Evolutionary conservation across 2,797 vertebrate genomes (phyloP).

Genomic region (Peromyscus attwateri): DNA sequence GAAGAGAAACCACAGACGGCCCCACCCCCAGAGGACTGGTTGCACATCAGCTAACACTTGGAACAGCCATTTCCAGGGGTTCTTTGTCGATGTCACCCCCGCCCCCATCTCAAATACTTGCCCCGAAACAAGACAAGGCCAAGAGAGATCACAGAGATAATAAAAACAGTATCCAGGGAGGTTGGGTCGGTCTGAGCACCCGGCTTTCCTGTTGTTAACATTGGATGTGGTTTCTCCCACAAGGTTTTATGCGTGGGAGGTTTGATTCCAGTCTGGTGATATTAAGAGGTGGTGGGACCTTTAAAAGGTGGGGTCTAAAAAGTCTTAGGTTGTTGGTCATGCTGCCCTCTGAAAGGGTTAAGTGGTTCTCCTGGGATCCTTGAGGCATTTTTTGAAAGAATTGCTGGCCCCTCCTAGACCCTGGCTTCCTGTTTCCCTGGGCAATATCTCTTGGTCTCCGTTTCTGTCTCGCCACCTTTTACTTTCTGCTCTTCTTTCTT

Average conservation of each 20-base stretch:
- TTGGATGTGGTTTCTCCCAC: not conserved
- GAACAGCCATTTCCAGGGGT: not conserved
- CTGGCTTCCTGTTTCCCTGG: not conserved
- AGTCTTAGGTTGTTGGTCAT: not conserved
- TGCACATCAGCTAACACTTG: not conserved
- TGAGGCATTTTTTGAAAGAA: not conserved
- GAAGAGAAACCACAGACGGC: not conserved
- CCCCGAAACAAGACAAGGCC: not conserved
- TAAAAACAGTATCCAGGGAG: too few species aligned
- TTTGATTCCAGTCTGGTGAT: not conserved
- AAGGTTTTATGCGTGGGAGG: not conserved
- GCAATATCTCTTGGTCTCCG: not conserved
- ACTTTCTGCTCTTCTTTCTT: not conserved
- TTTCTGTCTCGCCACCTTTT: not conserved
- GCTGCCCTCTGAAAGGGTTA: not conserved
- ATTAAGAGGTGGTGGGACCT: not conserved
- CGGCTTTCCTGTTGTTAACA: too few species aligned
- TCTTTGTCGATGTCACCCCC: not conserved
- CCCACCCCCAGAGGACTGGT: not conserved
- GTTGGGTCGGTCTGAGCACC: not conserved
- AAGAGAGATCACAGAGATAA: not conserved
- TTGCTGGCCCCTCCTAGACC: not conserved
- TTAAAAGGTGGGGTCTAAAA: not conserved
- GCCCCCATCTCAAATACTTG: not conserved
- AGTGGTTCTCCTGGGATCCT: not conserved